Evolutionary conservation across 2,888 invertebrate species (phyloP).

Genomic region (Sepiola atlantica): DNA sequence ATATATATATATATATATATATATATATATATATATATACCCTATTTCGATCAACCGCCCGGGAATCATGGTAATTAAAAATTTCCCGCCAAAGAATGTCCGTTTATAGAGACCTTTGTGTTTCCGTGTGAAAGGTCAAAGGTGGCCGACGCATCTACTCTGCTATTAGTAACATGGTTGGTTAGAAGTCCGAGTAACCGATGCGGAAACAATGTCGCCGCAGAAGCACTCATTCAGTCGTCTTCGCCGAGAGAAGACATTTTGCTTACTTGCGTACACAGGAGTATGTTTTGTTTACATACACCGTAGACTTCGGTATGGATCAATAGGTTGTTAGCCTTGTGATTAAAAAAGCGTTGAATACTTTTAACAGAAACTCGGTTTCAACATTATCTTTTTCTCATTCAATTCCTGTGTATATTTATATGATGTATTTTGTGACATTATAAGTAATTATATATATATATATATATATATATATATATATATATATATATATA

Average conservation of each 20-base stretch:
- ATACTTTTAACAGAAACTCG: not conserved
- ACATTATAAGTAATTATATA: too few species aligned
- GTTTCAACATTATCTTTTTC: too few species aligned
- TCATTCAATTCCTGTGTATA: too few species aligned
- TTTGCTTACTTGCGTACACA: not conserved
- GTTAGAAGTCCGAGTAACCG: not conserved
- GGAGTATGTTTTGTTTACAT: not conserved
- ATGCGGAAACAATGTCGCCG: not conserved
- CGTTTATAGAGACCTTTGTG: not conserved
- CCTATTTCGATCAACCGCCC: not conserved
- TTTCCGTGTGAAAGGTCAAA: constrained; percentile 6
- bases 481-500: too few species aligned
- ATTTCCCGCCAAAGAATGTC: not conserved
- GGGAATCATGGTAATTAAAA: not conserved
- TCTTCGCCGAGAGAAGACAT: not conserved
- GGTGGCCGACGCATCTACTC: not conserved
- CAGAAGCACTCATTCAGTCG: not conserved
- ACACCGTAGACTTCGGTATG: not conserved
- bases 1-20: not conserved
- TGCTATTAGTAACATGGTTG: not conserved
- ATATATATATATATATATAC: not conserved
- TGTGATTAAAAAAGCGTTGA: not conserved
- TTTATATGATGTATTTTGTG: too few species aligned
- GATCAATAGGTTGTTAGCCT: not conserved
- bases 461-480: too few species aligned